Evolutionary conservation across 2,888 invertebrate genomes (phyloP).

Genomic region (Limulus polyphemus): DNA sequence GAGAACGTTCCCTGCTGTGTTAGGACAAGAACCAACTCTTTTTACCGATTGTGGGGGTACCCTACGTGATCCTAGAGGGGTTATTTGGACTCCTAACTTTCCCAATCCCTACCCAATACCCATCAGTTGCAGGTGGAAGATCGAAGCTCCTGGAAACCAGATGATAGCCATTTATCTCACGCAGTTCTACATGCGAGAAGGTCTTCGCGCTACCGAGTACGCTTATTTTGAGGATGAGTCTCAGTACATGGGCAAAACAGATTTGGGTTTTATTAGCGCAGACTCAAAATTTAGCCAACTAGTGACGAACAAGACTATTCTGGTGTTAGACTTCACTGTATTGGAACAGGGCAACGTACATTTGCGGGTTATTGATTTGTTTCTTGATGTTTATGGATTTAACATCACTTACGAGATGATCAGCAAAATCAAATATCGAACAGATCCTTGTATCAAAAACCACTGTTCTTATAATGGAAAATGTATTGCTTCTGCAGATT

Average conservation of each 20-base stretch:
- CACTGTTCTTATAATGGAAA: conserved; percentile 75
- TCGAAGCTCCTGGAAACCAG: conserved; percentile 49
- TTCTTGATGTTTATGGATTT: conserved; percentile 78
- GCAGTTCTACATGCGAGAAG: conserved; percentile 57
- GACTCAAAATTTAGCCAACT: conserved; percentile 29
- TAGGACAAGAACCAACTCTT: too few relatives aligned
- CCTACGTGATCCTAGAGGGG: conserved; percentile 40
- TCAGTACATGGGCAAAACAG: conserved; percentile 16
- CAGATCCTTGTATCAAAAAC: conserved; percentile 53
- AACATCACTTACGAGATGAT: conserved; percentile 80
- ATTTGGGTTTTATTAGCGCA: conserved; percentile 18
- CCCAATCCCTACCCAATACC: conserved; percentile 68
- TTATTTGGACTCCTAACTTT: conserved; percentile 73
- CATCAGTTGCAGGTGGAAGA: conserved; percentile 72
- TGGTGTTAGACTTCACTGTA: conserved; percentile 64
- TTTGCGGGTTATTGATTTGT: conserved; percentile 61
- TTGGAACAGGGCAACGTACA: conserved; percentile 49
- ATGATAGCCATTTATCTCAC: conserved; percentile 75
- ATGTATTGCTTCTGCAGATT: conserved; percentile 58
- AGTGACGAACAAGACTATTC: conserved; percentile 50
- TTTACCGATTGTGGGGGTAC: conserved; percentile 16
- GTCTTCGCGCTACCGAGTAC: conserved; percentile 30
- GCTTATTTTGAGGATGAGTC: conserved; percentile 29
- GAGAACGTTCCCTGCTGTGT: too few relatives aligned
- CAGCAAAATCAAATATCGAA: conserved; percentile 33